Evolutionary conservation across 2,113 vertebrate species (phyloP), one percentile per base, ranked within the genome.

Genomic region (Podilymbus podiceps): DNA sequence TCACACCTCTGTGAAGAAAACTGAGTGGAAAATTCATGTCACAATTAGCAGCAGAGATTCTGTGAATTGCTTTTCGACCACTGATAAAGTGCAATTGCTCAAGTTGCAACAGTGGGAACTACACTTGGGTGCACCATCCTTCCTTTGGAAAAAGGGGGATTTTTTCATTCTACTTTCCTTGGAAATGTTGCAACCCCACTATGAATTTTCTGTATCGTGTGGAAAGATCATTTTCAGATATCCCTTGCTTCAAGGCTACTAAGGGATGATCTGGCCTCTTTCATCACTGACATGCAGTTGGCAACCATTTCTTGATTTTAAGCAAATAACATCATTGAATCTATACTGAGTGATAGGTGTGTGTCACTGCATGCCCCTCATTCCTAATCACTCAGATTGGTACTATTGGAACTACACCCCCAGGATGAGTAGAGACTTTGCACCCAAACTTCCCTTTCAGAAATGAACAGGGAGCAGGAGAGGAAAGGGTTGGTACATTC

Each of bases 71-170:
- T 63, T 63, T 83, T 11, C 42, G 64, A 64, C 25, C 19, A 33
- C 12, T 33, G 55, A 58, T 47, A 79, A 82, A 73, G 16, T 28
- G 5, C 33, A 63, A 64, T 40, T 68, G 14, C 30, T 71, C 6
- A 2, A 77, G 16, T 6, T 92, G 22, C 13, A 72, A 31, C 31
- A 85, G 89, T 77, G 17, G 17, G 25, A 84, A 42, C 9, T 33
- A 15, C 2, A n/a, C 11, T 58, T 64, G 35, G 0, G 6, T 64
- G 21, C 8, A 47, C 5, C 8, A n/a, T n/a, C 21, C 6, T 74
- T 56, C 14, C 9, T 7, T 19, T 24, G 23, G 38, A 13, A 20
- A 31, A 30, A 35, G 27, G 10, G 20, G 3, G 5, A 0, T 2
- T 35, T 50, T 52, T 64, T 42, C 14, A 27, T n/a, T 49, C 33